phyloP scores from a whole-genome alignment of 64 coral and sea anemone species.

The Acropora yongei region DNA sequence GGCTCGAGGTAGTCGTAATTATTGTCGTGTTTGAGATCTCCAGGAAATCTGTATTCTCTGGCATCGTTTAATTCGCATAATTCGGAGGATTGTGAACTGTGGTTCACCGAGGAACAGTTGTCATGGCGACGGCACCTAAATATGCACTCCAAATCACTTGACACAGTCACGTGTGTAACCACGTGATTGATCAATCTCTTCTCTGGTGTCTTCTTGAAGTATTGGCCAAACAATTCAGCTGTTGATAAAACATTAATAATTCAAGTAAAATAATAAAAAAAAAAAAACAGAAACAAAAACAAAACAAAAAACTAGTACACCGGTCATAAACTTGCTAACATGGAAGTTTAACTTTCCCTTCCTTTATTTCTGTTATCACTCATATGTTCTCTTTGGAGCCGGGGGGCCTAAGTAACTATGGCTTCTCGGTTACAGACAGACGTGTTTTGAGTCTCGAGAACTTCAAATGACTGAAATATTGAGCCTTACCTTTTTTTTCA shows the following conservation, averaged over 20 bases:
- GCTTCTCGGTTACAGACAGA: no score
- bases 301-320: no score
- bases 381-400: no score
- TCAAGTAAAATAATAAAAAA: neutral
- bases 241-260: neutral
- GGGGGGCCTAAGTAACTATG: no score
- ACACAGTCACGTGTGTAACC: neutral
- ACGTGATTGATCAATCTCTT: constrained; percentile 15
- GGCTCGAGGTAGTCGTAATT: constrained; percentile 5
- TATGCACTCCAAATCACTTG: constrained; percentile 43
- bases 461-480: no score
- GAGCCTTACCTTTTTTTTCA: constrained; percentile 1
- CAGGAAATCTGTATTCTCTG: neutral
- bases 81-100: neutral
- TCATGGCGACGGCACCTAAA: neutral
- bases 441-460: no score
- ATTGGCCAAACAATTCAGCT: neutral
- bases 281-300: no score
- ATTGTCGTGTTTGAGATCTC: neutral
- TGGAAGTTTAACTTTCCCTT: no score
- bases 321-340: no score
- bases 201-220: constrained; percentile 1
- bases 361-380: no score
- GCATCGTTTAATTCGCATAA: constrained; percentile 27
- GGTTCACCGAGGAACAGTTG: constrained; percentile 35